These are phyloP conservation scores for Liodrosophila aerea DNA, from an alignment of 2,888 invertebrate species.

Conservation along the genomic window DNA sequence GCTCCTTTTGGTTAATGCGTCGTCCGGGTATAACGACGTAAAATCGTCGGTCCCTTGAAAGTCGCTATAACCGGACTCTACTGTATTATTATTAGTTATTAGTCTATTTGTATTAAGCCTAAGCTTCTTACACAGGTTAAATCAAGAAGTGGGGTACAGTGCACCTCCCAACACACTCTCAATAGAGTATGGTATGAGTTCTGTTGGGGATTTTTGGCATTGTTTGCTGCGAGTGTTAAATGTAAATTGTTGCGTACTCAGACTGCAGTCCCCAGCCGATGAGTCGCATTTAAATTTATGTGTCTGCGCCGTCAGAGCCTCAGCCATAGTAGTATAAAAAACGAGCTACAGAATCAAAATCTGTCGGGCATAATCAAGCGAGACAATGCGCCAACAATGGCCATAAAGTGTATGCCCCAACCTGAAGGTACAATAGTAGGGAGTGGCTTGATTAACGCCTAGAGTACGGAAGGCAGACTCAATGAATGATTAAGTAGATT, in stretches of 20 bases:
- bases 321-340: conserved; percentile 55
- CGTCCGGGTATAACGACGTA: no score
- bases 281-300: conserved; percentile 62
- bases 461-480: conserved; percentile 4
- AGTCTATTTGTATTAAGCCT: no score
- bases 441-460: conserved; percentile 65
- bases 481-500: conserved; percentile 2
- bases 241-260: conserved; percentile 42
- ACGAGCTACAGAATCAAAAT: conserved; percentile 66
- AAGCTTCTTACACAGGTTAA: no score
- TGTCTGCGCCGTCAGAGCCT: conserved; percentile 64
- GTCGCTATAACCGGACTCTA: no score
- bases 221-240: conserved; percentile 31
- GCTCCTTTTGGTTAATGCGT: no score
- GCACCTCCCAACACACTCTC: no score
- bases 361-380: conserved; percentile 72
- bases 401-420: conserved; percentile 56
- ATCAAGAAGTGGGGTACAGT: no score
- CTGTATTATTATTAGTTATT: no score
- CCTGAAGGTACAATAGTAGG: background rate
- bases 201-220: no score
- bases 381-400: conserved; percentile 67
- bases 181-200: no score
- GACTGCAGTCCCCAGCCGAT: conserved; percentile 24
- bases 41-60: no score